Evolutionary conservation across 1,140 invertebrate genomes (phyloP), one percentile per base, ranked within the genome.

Genomic region (Plutomurus gul): DNA sequence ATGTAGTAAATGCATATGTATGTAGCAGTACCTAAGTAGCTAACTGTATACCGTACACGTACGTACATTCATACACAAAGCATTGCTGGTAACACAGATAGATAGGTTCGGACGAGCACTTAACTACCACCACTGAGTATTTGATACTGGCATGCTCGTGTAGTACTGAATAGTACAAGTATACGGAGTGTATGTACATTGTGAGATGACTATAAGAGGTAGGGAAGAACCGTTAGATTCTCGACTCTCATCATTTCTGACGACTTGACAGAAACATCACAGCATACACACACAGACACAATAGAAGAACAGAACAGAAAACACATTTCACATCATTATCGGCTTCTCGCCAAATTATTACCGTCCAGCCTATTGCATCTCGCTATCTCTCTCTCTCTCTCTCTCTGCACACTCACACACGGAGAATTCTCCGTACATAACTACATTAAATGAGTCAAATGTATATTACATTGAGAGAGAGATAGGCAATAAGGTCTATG

Each of bases 261-360:
- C 56, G 56, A 65, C 56, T 65, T 65, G 56, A 65, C 56, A 65
- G 27, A 65, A n/a, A n/a, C n/a, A n/a, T n/a, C n/a, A n/a, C n/a
- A n/a, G n/a, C n/a, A n/a, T n/a, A n/a, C n/a, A n/a, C n/a, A 65
- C 56, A 60, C 51, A 33, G 25, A 18, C 6, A 33, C 27, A 37
- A 5, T 3, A 10, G 1, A 70, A 72, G 36, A 72, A 5, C 70
- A 72, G 8, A n/a, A n/a, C 56, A 65, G 6, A 20, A 22, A 65
- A n/a, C 13, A 22, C 36, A 25, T 18, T 33, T 74, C 72, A 74
- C 72, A 74, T 74, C 72, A 74, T 74, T 74, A 74, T 74, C 72
- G 72, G 43, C 72, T 49, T 74, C 39, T 74, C 72, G 72, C 72
- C 72, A 74, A 74, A 74, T 72, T 72, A 72, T 72, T 72, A 22